Evolutionary conservation across 2,888 invertebrate genomes (phyloP).

Genomic region (Mythimna pallens): DNA sequence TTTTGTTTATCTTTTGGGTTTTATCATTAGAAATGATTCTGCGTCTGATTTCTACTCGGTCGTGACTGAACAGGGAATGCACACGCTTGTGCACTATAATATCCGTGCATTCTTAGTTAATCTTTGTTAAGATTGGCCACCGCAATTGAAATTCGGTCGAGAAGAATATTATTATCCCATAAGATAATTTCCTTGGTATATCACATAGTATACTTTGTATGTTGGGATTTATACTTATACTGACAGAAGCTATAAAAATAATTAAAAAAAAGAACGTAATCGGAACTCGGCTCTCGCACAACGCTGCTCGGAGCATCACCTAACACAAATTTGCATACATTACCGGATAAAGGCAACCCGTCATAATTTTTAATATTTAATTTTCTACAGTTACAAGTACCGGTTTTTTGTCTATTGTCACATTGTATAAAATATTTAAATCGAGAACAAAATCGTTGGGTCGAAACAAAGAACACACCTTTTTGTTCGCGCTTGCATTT

Average conservation of each 20-base stretch:
- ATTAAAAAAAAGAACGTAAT: slow-evolving; percentile 64
- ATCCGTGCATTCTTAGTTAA: too few relatives aligned
- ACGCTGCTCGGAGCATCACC: slow-evolving; percentile 69
- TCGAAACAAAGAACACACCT: slow-evolving; percentile 87
- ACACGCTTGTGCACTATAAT: too few relatives aligned
- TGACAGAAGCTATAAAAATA: neutral
- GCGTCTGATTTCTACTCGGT: too few relatives aligned
- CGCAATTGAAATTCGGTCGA: too few relatives aligned
- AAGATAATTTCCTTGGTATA: too few relatives aligned
- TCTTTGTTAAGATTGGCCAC: too few relatives aligned
- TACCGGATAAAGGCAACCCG: slow-evolving; percentile 80
- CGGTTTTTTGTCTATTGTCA: slow-evolving; percentile 89
- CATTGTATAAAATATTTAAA: slow-evolving; percentile 88
- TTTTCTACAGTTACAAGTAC: slow-evolving; percentile 90
- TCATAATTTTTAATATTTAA: slow-evolving; percentile 90
- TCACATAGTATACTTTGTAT: too few relatives aligned
- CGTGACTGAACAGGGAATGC: too few relatives aligned
- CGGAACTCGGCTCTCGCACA: slow-evolving; percentile 70
- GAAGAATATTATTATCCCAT: too few relatives aligned
- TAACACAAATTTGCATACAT: slow-evolving; percentile 85
- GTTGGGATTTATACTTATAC: too few relatives aligned
- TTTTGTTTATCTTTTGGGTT: too few relatives aligned
- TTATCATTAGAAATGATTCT: too few relatives aligned
- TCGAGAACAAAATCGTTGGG: slow-evolving; percentile 87
- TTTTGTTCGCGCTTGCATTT: slow-evolving; percentile 75